These are phyloP conservation scores for Nesoenas mayeri DNA, from an alignment of 2,113 vertebrate genomes.

Conservation along the genomic window DNA sequence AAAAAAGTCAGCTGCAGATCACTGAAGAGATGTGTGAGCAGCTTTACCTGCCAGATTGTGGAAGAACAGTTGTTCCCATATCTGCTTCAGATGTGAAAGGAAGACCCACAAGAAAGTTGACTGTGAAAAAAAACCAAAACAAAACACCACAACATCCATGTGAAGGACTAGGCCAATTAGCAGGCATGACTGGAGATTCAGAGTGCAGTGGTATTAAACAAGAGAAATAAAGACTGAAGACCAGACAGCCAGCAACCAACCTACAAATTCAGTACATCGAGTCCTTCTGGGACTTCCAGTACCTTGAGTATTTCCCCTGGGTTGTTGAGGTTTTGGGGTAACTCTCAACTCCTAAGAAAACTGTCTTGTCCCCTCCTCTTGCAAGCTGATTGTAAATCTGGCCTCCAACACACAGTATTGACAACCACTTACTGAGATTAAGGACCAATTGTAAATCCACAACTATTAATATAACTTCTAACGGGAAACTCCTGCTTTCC, in stretches of 20 bases:
- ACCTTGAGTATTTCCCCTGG: background rate
- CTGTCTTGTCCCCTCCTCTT: background rate
- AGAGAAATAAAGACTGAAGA: background rate
- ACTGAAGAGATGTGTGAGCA: background rate
- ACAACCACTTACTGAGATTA: background rate
- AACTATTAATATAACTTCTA: background rate
- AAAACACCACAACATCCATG: background rate
- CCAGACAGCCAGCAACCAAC: background rate
- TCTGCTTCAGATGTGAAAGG: background rate
- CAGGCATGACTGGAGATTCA: background rate
- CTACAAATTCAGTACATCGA: background rate
- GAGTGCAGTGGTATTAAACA: background rate
- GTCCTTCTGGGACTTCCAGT: background rate
- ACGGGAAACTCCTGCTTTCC: background rate
- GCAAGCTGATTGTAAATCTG: background rate
- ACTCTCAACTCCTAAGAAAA: background rate
- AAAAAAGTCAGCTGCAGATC: background rate
- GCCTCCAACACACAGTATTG: background rate
- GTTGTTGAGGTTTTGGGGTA: background rate
- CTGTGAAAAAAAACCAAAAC: background rate
- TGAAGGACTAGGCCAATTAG: background rate
- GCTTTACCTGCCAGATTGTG: rapidly evolving
- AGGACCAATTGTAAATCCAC: background rate
- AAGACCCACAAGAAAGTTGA: background rate
- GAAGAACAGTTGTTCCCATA: background rate